phyloP scores from a whole-genome alignment of 2,797 vertebrate species.

The Rhodeus uyekii region DNA sequence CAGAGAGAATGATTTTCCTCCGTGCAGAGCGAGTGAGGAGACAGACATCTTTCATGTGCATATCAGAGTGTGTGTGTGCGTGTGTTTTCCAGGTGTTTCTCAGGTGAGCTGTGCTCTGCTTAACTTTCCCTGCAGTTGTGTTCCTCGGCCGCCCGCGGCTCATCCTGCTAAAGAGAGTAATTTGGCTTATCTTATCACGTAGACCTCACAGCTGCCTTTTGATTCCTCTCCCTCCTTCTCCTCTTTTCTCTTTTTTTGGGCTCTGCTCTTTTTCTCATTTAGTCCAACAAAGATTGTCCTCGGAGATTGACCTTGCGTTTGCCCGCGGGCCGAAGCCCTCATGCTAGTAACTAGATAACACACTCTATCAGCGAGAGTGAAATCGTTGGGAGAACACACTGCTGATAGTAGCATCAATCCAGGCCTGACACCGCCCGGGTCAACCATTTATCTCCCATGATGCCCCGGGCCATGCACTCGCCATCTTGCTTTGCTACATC shows the following conservation, averaged over 20 bases:
- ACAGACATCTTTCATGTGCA: not conserved
- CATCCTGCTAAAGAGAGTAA: conserved; percentile 80
- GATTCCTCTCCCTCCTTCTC: conserved; percentile 63
- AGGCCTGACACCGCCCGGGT: conserved; percentile 95
- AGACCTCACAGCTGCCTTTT: conserved; percentile 82
- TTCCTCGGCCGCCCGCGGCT: conserved; percentile 68
- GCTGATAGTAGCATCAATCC: conserved; percentile 99
- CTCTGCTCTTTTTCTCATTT: conserved; percentile 92
- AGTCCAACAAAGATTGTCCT: conserved; percentile 94
- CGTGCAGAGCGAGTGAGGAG: not conserved
- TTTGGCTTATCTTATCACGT: conserved; percentile 83
- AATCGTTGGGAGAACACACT: conserved; percentile 98
- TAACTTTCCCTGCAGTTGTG: conserved; percentile 69
- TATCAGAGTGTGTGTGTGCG: conserved; percentile 2
- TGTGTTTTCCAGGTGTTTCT: conserved; percentile 36
- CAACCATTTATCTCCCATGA: conserved; percentile 99
- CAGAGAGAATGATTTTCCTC: not conserved
- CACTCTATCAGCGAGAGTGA: conserved; percentile 99
- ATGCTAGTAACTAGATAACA: conserved; percentile 99
- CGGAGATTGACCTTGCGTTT: conserved; percentile 92
- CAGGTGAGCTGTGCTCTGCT: conserved; percentile 46
- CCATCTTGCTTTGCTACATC: conserved; percentile 90
- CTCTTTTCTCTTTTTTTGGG: conserved; percentile 71
- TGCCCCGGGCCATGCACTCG: conserved; percentile 91
- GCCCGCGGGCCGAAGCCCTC: conserved; percentile 93